phyloP scores from a whole-genome alignment of 2,888 invertebrate species.

The Argyresthia goedartella region DNA sequence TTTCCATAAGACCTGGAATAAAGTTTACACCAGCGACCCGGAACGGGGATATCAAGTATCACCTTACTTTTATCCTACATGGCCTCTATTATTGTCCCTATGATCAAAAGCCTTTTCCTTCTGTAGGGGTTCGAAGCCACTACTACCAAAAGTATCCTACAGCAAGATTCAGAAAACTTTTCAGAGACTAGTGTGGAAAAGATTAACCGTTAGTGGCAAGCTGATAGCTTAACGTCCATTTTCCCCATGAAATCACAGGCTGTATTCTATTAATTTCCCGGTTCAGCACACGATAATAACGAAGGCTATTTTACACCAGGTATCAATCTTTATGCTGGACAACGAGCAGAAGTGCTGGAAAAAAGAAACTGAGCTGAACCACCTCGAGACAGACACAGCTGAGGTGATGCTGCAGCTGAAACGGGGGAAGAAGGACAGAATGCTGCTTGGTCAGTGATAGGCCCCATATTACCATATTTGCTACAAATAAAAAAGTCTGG shows the following conservation, averaged over 20 bases:
- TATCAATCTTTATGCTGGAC: conserved; percentile 54
- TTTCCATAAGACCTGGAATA: conserved; percentile 75
- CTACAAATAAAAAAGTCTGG: background rate
- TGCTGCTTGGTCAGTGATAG: conserved; percentile 76
- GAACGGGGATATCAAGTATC: conserved; percentile 72
- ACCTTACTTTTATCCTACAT: too few relatives aligned
- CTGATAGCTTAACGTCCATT: too few relatives aligned
- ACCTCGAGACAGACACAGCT: conserved; percentile 77
- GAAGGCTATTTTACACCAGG: conserved; percentile 21
- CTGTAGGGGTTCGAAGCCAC: too few relatives aligned
- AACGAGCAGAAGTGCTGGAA: conserved; percentile 72
- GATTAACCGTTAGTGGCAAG: too few relatives aligned
- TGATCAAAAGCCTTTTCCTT: too few relatives aligned
- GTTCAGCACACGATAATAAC: too few relatives aligned
- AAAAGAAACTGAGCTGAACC: conserved; percentile 71
- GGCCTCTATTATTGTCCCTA: too few relatives aligned
- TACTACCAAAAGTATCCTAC: too few relatives aligned
- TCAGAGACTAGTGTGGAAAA: too few relatives aligned
- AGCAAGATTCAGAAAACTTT: too few relatives aligned
- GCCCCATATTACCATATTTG: background rate
- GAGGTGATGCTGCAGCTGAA: conserved; percentile 87
- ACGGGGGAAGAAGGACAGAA: conserved; percentile 84
- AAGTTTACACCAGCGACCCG: conserved; percentile 78
- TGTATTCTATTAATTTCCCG: too few relatives aligned
- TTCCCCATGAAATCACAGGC: background rate